Evolutionary conservation across 2,888 invertebrate genomes (phyloP).

Genomic region (Cheiracanthium punctorium): DNA sequence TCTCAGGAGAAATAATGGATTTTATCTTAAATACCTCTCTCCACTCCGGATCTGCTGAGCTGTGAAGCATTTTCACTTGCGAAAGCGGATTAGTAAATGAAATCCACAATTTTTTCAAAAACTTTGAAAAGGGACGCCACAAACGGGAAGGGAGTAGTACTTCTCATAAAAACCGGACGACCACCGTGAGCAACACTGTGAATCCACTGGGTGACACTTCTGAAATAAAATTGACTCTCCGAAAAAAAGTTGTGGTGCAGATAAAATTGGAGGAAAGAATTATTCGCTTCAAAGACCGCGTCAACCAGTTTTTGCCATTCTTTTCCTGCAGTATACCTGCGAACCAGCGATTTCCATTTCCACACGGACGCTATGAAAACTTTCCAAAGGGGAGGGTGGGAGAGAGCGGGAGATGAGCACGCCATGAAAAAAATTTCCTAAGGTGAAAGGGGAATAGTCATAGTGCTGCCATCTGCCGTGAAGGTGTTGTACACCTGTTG

Average conservation of each 20-base stretch:
- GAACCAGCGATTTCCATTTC: background rate
- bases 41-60: slow-evolving; percentile 38
- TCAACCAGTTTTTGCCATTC: slow-evolving; percentile 43
- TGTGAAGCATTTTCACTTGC: background rate
- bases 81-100: background rate
- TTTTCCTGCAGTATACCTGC: slow-evolving; percentile 30
- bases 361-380: slow-evolving; percentile 1
- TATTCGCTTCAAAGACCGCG: slow-evolving; percentile 42
- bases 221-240: background rate
- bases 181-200: background rate
- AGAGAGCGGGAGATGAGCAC: slow-evolving; percentile 13
- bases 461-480: slow-evolving; percentile 60
- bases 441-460: slow-evolving; percentile 14
- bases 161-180: background rate
- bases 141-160: background rate
- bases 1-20: background rate
- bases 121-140: background rate
- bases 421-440: slow-evolving; percentile 10
- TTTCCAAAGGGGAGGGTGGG: background rate
- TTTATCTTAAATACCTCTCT: slow-evolving; percentile 27
- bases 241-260: slow-evolving; percentile 49
- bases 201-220: background rate
- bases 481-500: background rate
- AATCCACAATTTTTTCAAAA: background rate
- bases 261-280: slow-evolving; percentile 39